Evolutionary conservation across 2,113 vertebrate species (phyloP).

Genomic region (Sminthopsis crassicaudata): DNA sequence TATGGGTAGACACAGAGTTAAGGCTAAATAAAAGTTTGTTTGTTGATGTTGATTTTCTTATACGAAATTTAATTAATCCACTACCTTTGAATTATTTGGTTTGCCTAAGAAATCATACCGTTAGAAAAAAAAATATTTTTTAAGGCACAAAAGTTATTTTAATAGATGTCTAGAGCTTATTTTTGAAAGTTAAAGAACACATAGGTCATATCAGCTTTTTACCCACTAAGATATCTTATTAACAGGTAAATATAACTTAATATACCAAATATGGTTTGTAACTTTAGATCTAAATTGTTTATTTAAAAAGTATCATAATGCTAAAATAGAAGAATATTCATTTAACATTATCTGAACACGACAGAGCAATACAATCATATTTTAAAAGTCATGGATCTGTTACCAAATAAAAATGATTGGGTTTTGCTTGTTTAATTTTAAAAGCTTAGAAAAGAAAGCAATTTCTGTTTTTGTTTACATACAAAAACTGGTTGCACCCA

Average conservation of each 20-base stretch:
- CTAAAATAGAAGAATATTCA: conserved; percentile 82
- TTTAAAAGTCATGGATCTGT: conserved; percentile 74
- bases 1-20: neutral
- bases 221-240: neutral
- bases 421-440: conserved; percentile 63
- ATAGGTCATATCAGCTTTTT: neutral
- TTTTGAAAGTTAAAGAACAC: conserved; percentile 1
- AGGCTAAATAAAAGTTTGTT: neutral
- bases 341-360: conserved; percentile 81
- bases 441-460: conserved; percentile 81
- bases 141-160: neutral
- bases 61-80: neutral
- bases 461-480: conserved; percentile 84
- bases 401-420: conserved; percentile 71
- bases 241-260: conserved; percentile 2
- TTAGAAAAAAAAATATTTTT: neutral
- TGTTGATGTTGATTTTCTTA: neutral
- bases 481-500: conserved; percentile 77
- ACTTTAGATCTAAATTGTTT: conserved; percentile 69
- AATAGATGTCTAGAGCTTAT: neutral
- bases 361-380: conserved; percentile 72
- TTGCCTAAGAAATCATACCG: neutral
- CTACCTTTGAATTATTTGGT: neutral
- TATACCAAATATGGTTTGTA: neutral
- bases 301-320: conserved; percentile 78